Conservation (phyloP, 2,113 vertebrate genomes). For the human (Homo sapiens) region GRCh38 chrX:38537501-38538000, state of each 20-base stretch:
- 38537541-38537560: too few relatives aligned
- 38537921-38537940: neutral
- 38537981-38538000: neutral
- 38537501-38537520: too few relatives aligned
- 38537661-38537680: too few relatives aligned
- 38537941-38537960: neutral
- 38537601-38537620: too few relatives aligned
- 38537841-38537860: neutral
- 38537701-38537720: too few relatives aligned
- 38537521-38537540: too few relatives aligned
- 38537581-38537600: too few relatives aligned
- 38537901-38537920: neutral
- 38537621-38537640: too few relatives aligned
- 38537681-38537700: too few relatives aligned
- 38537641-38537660: too few relatives aligned
- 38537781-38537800: neutral
- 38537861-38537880: neutral
- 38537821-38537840: neutral
- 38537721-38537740: too few relatives aligned
- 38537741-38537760: constrained; percentile 25
- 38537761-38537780: neutral
- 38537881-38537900: constrained; percentile 36
- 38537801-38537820: neutral
- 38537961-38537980: constrained; percentile 12
- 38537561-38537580: too few relatives aligned